A percentile compares a stretch with the other conserved stretches of the same genome.
Evolutionary conservation across 1,140 invertebrate species (phyloP).

Genomic region (Saxidomus purpurata): DNA sequence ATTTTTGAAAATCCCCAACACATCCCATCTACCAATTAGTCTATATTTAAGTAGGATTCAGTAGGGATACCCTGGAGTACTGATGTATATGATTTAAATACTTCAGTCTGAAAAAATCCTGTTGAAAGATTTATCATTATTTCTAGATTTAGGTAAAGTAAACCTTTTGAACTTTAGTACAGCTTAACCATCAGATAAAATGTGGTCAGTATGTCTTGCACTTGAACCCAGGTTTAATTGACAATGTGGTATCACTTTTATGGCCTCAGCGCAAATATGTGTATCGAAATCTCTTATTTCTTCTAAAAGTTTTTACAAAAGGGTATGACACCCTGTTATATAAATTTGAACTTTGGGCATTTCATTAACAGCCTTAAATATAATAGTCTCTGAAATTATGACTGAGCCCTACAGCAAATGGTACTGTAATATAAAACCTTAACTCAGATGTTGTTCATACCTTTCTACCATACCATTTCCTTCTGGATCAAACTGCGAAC

Average conservation of each 20-base stretch:
- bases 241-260: not conserved
- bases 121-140: conserved; percentile 1
- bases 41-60: too few relatives aligned
- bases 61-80: too few relatives aligned
- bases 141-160: not conserved
- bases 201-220: not conserved
- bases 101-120: not conserved
- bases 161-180: not conserved
- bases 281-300: too few relatives aligned
- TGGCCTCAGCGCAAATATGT: too few relatives aligned
- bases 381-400: too few relatives aligned
- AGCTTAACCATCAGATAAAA: not conserved
- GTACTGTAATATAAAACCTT: too few relatives aligned
- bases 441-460: too few relatives aligned
- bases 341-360: not conserved
- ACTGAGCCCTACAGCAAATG: too few relatives aligned
- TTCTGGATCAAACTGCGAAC: too few relatives aligned
- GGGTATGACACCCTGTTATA: not conserved
- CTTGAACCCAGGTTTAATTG: not conserved
- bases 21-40: too few relatives aligned
- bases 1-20: too few relatives aligned
- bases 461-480: too few relatives aligned
- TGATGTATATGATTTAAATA: not conserved
- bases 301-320: not conserved
- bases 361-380: not conserved